Evolutionary conservation across 2,888 invertebrate species (phyloP).

Genomic region (Hermaeophaga mercurialis): DNA sequence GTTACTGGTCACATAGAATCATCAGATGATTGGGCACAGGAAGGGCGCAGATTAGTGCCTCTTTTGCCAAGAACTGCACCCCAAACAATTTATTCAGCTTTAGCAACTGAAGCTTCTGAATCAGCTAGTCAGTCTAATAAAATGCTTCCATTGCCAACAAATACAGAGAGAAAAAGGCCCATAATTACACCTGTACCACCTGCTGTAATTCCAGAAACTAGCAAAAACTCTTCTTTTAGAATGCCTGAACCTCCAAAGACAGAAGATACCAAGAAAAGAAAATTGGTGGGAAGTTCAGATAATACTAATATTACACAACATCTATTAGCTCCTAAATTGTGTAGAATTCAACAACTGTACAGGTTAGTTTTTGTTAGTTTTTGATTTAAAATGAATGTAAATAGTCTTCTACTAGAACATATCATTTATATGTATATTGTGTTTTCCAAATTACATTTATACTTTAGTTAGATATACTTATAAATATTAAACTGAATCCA

Average conservation of each 20-base stretch:
- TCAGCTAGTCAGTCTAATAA: constrained; percentile 68
- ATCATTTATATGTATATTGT: too few species aligned
- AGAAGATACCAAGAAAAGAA: constrained; percentile 52
- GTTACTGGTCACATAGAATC: constrained; percentile 71
- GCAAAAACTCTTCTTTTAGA: constrained; percentile 48
- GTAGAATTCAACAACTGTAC: constrained; percentile 56
- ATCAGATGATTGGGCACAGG: constrained; percentile 78
- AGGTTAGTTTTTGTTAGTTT: too few species aligned
- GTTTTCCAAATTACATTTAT: too few species aligned
- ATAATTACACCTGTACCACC: constrained; percentile 26
- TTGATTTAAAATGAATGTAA: too few species aligned
- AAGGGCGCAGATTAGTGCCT: constrained; percentile 83
- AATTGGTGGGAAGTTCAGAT: constrained; percentile 48
- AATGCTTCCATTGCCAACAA: constrained; percentile 60
- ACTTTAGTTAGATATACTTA: too few species aligned
- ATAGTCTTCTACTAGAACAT: too few species aligned
- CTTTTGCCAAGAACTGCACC: constrained; percentile 83
- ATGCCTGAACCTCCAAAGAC: constrained; percentile 54
- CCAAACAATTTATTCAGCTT: constrained; percentile 80
- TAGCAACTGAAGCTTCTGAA: constrained; percentile 80
- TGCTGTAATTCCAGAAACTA: constrained; percentile 21
- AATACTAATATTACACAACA: constrained; percentile 53
- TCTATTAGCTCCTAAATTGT: constrained; percentile 54
- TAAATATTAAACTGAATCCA: too few species aligned
- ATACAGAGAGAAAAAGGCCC: constrained; percentile 57